Percentiles rank a stretch among this genome's conserved stretches.
phyloP scores from a whole-genome alignment of 2,888 invertebrate species.

The Pyrochroa serraticornis region DNA sequence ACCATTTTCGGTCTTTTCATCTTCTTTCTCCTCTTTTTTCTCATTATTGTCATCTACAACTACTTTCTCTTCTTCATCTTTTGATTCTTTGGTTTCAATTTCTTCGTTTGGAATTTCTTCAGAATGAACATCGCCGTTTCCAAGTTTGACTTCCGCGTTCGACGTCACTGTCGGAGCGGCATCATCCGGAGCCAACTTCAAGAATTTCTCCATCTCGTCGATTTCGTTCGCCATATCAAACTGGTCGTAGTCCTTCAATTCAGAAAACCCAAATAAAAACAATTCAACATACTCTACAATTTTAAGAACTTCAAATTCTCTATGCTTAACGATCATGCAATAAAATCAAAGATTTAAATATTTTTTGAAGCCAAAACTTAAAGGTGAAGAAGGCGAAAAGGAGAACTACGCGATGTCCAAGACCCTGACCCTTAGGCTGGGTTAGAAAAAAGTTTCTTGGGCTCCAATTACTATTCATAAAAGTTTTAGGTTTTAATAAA shows the following conservation, averaged over 20 bases:
- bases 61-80: slow-evolving; percentile 31
- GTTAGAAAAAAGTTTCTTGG: too few relatives aligned
- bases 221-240: slow-evolving; percentile 92
- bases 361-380: too few relatives aligned
- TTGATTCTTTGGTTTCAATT: slow-evolving; percentile 35
- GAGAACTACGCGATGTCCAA: too few relatives aligned
- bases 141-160: slow-evolving; percentile 57
- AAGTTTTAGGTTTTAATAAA: too few relatives aligned
- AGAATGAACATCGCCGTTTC: slow-evolving; percentile 48
- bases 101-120: slow-evolving; percentile 17
- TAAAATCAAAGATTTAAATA: too few relatives aligned
- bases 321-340: too few relatives aligned
- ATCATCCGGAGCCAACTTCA: slow-evolving; percentile 73
- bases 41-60: slow-evolving; percentile 37
- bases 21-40: slow-evolving; percentile 44
- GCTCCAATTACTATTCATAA: too few relatives aligned
- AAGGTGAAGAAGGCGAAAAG: too few relatives aligned
- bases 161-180: slow-evolving; percentile 58
- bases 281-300: too few relatives aligned
- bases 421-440: too few relatives aligned
- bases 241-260: slow-evolving; percentile 83
- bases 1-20: slow-evolving; percentile 45
- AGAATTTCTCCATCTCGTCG: slow-evolving; percentile 86
- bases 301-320: too few relatives aligned
- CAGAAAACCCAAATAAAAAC: slow-evolving; percentile 8